phyloP scores from a whole-genome alignment of 2,113 vertebrate species.

The Poeciliopsis turrubarensis region DNA sequence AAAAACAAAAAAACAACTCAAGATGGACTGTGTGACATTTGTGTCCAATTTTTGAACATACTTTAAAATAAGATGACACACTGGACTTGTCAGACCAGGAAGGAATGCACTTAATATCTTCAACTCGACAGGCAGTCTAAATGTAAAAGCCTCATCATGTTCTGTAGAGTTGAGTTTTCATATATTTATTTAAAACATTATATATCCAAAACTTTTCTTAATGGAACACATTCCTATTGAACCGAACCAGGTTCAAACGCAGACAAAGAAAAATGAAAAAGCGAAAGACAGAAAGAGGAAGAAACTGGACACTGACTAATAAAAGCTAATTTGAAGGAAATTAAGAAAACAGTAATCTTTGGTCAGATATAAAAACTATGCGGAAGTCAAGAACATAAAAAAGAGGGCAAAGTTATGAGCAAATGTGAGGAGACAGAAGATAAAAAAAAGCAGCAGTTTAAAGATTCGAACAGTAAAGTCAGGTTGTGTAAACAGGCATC shows the following conservation, averaged over 20 bases:
- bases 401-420: neutral
- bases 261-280: neutral
- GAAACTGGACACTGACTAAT: neutral
- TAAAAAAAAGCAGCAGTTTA: constrained; percentile 12
- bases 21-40: neutral
- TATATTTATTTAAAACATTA: constrained; percentile 63
- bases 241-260: constrained; percentile 2
- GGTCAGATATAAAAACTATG: constrained; percentile 3
- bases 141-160: constrained; percentile 18
- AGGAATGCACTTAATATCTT: constrained; percentile 13
- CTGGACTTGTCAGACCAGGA: neutral
- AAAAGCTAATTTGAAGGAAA: neutral
- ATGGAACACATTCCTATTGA: constrained; percentile 17
- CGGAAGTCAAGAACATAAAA: constrained; percentile 14
- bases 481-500: constrained; percentile 4
- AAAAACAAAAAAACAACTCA: neutral
- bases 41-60: neutral
- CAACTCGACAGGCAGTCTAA: constrained; percentile 12
- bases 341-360: neutral
- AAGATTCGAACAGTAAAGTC: neutral
- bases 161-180: constrained; percentile 34
- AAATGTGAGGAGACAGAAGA: constrained; percentile 16
- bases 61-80: constrained; percentile 2
- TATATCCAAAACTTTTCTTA: constrained; percentile 34
- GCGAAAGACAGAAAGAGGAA: neutral